phyloP scores from a whole-genome alignment of 2,888 invertebrate species.

The Acleris holmiana region DNA sequence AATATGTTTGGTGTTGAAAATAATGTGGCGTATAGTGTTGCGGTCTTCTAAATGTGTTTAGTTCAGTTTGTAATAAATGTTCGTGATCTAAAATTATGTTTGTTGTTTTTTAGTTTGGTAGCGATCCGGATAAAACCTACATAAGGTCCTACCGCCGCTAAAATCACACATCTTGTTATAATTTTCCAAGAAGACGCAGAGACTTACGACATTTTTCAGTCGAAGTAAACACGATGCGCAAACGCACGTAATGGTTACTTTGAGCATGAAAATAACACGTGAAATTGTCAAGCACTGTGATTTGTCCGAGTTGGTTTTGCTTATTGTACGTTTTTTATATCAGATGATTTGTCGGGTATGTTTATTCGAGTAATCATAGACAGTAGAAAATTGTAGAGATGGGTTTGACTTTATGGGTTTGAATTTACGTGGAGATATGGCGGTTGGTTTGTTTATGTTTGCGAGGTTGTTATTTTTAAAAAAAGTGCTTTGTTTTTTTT shows the following conservation, averaged over 20 bases:
- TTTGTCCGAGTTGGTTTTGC: slow-evolving; percentile 40
- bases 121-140: too few relatives aligned
- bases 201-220: slow-evolving; percentile 32
- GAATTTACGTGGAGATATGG: too few relatives aligned
- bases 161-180: neutral
- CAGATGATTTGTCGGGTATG: slow-evolving; percentile 14
- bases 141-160: too few relatives aligned
- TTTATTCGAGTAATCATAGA: slow-evolving; percentile 20
- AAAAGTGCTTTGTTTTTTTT: too few relatives aligned
- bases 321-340: slow-evolving; percentile 7
- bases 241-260: slow-evolving; percentile 58
- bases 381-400: neutral
- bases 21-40: too few relatives aligned
- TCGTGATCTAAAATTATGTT: too few relatives aligned
- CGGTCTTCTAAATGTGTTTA: too few relatives aligned
- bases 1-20: too few relatives aligned
- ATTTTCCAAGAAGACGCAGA: neutral
- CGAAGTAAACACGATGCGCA: slow-evolving; percentile 37
- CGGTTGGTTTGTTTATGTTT: too few relatives aligned
- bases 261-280: slow-evolving; percentile 64
- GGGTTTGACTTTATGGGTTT: neutral
- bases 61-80: too few relatives aligned
- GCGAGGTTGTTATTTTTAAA: too few relatives aligned
- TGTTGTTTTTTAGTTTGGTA: too few relatives aligned
- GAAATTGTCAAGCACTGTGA: slow-evolving; percentile 53